Conservation (phyloP, 1,140 invertebrate genomes). For the Drosophila orosa region DNA sequence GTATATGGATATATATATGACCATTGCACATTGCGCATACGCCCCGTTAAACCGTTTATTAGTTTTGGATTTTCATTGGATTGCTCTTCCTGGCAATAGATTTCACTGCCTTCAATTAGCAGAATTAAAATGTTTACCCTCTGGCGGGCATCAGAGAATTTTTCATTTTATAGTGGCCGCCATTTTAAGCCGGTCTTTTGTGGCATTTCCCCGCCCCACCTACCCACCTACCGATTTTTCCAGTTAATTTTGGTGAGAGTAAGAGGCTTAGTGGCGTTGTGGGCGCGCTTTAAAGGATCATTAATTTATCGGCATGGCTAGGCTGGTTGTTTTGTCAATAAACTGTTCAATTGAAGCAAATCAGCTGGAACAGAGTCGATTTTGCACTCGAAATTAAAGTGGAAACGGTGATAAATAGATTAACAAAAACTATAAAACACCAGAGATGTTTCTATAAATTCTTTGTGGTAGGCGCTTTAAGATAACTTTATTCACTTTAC, state of each 20-base stretch:
- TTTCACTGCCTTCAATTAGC: constrained; percentile 46
- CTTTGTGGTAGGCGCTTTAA: too few species aligned
- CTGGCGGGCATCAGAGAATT: constrained; percentile 9
- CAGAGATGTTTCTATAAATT: too few species aligned
- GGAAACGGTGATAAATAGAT: not conserved
- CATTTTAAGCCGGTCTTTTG: constrained; percentile 38
- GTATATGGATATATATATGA: not conserved
- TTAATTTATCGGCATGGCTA: constrained; percentile 25
- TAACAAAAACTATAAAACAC: too few species aligned
- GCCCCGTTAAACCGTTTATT: constrained; percentile 56
- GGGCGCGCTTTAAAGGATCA: constrained; percentile 24
- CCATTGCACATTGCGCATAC: constrained; percentile 28
- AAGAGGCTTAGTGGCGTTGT: constrained; percentile 52
- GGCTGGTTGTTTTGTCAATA: constrained; percentile 4
- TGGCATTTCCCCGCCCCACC: constrained; percentile 12
- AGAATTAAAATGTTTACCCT: constrained; percentile 49
- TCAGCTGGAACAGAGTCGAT: constrained; percentile 6
- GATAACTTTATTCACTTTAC: too few species aligned
- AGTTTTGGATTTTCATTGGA: constrained; percentile 52
- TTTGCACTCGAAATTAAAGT: not conserved
- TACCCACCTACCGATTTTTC: constrained; percentile 26
- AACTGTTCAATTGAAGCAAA: constrained; percentile 3
- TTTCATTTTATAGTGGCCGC: constrained; percentile 17
- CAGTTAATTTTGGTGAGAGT: constrained; percentile 45
- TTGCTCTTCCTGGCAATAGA: constrained; percentile 13